Conservation (phyloP, 1,140 invertebrate species). For the Aphis craccivora region DNA sequence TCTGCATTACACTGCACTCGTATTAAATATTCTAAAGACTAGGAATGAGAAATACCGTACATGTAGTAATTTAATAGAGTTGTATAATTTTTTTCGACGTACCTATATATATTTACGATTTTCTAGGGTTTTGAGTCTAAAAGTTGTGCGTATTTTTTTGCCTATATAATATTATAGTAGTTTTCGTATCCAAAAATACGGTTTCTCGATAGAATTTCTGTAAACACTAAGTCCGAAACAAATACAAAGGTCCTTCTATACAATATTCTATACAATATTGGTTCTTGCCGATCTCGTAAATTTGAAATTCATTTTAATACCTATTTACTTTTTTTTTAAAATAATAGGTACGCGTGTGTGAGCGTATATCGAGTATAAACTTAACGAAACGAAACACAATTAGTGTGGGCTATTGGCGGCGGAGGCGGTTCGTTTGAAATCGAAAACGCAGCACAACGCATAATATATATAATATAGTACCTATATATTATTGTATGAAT, state of each 20-base stretch:
- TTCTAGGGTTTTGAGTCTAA: not conserved
- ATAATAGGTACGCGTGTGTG: not conserved
- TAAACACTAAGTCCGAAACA: not conserved
- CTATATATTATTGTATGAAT: too few relatives aligned
- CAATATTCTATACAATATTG: not conserved
- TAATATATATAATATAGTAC: not conserved
- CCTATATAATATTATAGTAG: too few relatives aligned
- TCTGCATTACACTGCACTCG: too few relatives aligned
- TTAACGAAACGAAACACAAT: not conserved
- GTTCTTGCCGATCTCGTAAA: not conserved
- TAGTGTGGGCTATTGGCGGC: not conserved
- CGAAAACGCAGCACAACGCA: not conserved
- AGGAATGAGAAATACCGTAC: not conserved
- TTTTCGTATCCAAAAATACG: not conserved
- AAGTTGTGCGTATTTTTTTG: not conserved
- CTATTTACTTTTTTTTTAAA: not conserved
- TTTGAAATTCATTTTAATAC: not conserved
- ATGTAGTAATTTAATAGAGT: not conserved
- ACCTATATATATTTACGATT: not conserved
- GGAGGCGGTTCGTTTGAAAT: not conserved
- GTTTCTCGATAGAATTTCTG: not conserved
- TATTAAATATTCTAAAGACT: too few relatives aligned
- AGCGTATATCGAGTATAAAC: not conserved
- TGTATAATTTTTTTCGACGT: not conserved
- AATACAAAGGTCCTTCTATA: not conserved